These are phyloP conservation scores for Tetramorium alpestre DNA, from an alignment of 1,140 invertebrate species.

Conservation along the genomic window DNA sequence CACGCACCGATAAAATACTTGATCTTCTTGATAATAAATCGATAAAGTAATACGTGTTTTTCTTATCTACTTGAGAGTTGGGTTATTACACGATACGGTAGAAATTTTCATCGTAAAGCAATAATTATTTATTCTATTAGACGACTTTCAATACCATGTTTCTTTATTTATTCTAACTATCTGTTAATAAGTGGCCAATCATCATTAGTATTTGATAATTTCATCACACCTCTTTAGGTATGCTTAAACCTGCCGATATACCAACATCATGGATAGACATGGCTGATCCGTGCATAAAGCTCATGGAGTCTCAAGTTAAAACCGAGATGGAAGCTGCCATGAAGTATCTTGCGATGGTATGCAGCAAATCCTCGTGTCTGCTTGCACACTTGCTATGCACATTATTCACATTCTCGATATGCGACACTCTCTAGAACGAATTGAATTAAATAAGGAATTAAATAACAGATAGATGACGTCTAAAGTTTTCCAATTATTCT, in stretches of 20 bases:
- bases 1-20: conserved; percentile 29
- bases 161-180: too few relatives aligned
- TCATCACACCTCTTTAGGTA: conserved; percentile 79
- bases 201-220: neutral
- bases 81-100: neutral
- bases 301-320: conserved; percentile 90
- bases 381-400: neutral
- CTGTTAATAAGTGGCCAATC: too few relatives aligned
- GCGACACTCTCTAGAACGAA: too few relatives aligned
- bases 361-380: conserved; percentile 9
- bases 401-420: too few relatives aligned
- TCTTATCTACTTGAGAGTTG: conserved; percentile 15
- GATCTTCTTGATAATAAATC: conserved; percentile 14
- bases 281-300: conserved; percentile 87
- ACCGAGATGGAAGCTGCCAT: conserved; percentile 92
- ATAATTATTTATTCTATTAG: neutral
- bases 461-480: neutral
- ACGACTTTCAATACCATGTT: neutral
- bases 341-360: conserved; percentile 93
- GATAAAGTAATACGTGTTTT: conserved; percentile 32
- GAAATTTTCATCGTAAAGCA: neutral
- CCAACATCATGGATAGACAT: conserved; percentile 89
- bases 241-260: conserved; percentile 81
- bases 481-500: neutral
- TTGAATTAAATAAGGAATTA: neutral